A percentile compares a stretch with the other conserved stretches of the same genome.
Evolutionary conservation across 2,888 invertebrate species (phyloP).

Genomic region (Scrobipalpa costella): DNA sequence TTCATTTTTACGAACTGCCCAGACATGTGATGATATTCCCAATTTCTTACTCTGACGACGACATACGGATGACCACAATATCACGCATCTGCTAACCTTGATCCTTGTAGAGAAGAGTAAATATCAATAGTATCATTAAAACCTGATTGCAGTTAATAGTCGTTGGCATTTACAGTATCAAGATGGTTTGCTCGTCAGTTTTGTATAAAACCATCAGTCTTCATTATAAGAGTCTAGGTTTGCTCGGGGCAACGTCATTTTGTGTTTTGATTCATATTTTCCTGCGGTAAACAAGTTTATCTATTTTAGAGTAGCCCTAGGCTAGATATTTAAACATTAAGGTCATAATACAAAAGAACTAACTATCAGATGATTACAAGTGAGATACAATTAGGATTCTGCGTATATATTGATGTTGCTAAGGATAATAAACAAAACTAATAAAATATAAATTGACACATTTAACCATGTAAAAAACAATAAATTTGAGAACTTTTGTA

Average conservation of each 20-base stretch:
- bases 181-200: not conserved
- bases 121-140: slow-evolving; percentile 10
- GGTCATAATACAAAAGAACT: too few relatives aligned
- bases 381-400: too few relatives aligned
- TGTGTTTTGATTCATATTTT: not conserved
- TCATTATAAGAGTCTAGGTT: not conserved
- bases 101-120: not conserved
- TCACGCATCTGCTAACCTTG: not conserved
- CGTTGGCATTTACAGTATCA: slow-evolving; percentile 11
- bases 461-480: too few relatives aligned
- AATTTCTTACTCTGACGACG: not conserved
- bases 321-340: too few relatives aligned
- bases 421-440: too few relatives aligned
- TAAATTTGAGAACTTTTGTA: too few relatives aligned
- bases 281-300: too few relatives aligned
- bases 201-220: not conserved
- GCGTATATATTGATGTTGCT: too few relatives aligned
- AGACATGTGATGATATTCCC: not conserved
- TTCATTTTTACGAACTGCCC: too few relatives aligned
- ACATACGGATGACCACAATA: not conserved
- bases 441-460: too few relatives aligned
- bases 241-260: not conserved
- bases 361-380: too few relatives aligned
- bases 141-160: slow-evolving; percentile 1
- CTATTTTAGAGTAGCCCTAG: too few relatives aligned